These are phyloP conservation scores for Drosophila pseudotalamancana DNA, from an alignment of 2,888 invertebrate species.

Conservation along the genomic window DNA sequence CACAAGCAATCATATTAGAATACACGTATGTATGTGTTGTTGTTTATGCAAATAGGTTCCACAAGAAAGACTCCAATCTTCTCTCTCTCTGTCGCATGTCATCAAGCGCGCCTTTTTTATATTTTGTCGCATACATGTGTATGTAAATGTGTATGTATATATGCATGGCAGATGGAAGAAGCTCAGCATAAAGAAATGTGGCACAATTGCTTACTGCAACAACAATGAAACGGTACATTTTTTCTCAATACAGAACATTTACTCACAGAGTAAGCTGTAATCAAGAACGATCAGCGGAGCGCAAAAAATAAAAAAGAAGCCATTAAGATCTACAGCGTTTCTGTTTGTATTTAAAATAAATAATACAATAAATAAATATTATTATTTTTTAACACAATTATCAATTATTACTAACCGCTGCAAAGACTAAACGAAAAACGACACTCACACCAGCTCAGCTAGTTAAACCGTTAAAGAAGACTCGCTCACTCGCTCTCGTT, in stretches of 20 bases:
- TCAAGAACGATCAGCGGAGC: background rate
- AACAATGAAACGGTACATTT: background rate
- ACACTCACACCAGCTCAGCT: too few relatives aligned
- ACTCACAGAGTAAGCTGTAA: background rate
- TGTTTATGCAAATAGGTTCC: background rate
- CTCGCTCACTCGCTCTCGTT: too few relatives aligned
- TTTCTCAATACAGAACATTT: background rate
- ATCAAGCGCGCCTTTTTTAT: too few relatives aligned
- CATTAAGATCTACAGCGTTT: too few relatives aligned
- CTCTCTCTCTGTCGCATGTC: background rate
- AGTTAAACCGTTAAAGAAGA: too few relatives aligned
- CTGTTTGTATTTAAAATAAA: too few relatives aligned
- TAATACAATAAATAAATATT: too few relatives aligned
- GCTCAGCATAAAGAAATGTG: background rate
- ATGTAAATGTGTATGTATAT: background rate
- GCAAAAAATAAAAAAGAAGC: too few relatives aligned
- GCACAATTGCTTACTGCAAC: background rate
- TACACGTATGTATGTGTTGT: background rate
- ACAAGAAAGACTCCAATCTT: background rate
- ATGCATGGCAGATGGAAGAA: background rate
- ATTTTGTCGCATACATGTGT: too few relatives aligned
- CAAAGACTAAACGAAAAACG: too few relatives aligned
- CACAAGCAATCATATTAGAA: background rate
- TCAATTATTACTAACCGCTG: too few relatives aligned
- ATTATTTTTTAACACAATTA: too few relatives aligned